Percentiles rank a stretch among this genome's conserved stretches.
phyloP scores from a whole-genome alignment of 2,797 vertebrate species.

The Urosaurus nigricauda region DNA sequence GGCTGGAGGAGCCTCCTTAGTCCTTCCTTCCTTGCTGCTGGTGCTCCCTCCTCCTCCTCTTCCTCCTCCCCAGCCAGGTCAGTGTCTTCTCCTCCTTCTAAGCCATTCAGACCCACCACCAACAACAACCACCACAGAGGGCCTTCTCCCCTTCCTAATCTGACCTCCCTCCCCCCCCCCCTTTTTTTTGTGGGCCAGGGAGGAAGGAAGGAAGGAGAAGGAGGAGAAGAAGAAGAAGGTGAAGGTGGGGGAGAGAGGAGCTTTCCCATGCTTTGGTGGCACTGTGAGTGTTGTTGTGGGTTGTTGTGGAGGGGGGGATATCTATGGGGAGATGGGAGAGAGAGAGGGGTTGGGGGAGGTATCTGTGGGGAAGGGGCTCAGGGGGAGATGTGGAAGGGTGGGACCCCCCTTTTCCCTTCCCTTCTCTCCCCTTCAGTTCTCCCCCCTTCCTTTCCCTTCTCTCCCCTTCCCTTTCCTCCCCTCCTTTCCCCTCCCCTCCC shows the following conservation, averaged over 20 bases:
- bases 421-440: no score
- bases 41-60: slow-evolving; percentile 32
- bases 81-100: slow-evolving; percentile 19
- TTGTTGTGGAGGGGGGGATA: no score
- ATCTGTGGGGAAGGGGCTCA: neutral
- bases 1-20: no score
- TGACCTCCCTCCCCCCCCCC: neutral
- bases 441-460: no score
- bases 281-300: neutral
- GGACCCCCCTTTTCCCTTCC: neutral
- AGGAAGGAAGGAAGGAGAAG: neutral
- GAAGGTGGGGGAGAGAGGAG: neutral
- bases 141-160: no score
- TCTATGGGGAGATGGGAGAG: neutral
- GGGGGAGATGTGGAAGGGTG: neutral
- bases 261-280: neutral
- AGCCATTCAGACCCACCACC: neutral
- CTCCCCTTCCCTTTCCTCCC: no score
- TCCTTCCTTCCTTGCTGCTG: no score
- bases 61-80: slow-evolving; percentile 28
- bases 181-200: neutral
- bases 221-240: neutral
- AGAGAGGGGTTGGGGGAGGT: neutral
- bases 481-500: no score
- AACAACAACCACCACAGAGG: no score